Percentiles rank a stretch among this genome's conserved stretches.
These are phyloP conservation scores for Ethmia dodecea DNA, from an alignment of 2,888 invertebrate genomes.

Conservation along the genomic window DNA sequence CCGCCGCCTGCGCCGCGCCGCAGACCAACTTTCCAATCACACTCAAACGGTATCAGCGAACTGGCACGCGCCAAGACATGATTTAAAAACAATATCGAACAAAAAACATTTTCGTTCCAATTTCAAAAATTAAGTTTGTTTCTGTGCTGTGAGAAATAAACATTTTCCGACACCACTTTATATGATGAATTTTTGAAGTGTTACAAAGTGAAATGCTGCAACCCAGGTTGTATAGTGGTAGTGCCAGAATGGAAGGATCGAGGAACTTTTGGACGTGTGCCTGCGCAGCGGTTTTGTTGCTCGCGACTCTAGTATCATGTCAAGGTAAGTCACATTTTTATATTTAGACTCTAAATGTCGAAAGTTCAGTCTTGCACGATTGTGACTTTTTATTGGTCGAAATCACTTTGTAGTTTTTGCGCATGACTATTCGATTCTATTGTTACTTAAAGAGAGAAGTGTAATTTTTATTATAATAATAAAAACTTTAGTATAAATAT, in stretches of 20 bases:
- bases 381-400: not conserved
- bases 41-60: slow-evolving; percentile 15
- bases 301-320: slow-evolving; percentile 49
- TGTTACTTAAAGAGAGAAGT: too few relatives aligned
- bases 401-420: too few relatives aligned
- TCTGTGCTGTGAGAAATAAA: too few relatives aligned
- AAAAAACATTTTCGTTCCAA: slow-evolving; percentile 1
- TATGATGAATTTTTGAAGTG: too few relatives aligned
- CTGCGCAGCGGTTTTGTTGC: slow-evolving; percentile 35
- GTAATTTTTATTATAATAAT: too few relatives aligned
- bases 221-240: slow-evolving; percentile 58
- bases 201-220: slow-evolving; percentile 68
- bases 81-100: not conserved
- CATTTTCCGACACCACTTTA: too few relatives aligned
- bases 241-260: slow-evolving; percentile 38
- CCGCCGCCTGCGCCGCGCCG: slow-evolving; percentile 38
- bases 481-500: too few relatives aligned
- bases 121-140: slow-evolving; percentile 1
- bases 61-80: slow-evolving; percentile 10
- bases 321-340: slow-evolving; percentile 54
- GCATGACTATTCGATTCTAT: too few relatives aligned
- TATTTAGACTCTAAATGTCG: slow-evolving; percentile 13
- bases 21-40: slow-evolving; percentile 21
- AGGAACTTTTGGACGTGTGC: slow-evolving; percentile 32
- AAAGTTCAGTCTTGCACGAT: slow-evolving; percentile 8